Percentiles rank a stretch among this genome's conserved stretches.
phyloP scores from a whole-genome alignment of 2,888 invertebrate genomes.

The Rhagophthalmus giganteus region DNA sequence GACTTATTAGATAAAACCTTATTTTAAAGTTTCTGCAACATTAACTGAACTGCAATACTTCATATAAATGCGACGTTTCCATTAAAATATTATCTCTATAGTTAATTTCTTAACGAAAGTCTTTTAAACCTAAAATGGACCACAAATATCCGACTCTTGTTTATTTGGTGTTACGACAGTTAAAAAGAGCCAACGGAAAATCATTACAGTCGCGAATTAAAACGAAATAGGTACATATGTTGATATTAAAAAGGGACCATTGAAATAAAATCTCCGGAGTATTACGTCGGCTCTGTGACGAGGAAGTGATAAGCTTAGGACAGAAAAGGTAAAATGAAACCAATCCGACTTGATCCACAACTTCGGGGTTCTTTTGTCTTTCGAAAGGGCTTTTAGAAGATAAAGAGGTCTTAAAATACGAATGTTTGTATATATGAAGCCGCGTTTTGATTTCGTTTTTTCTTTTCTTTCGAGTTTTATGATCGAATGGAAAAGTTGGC shows the following conservation, averaged over 20 bases:
- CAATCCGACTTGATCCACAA: too few relatives aligned
- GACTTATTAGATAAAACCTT: constrained; percentile 53
- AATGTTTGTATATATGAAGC: too few relatives aligned
- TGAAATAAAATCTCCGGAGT: background rate
- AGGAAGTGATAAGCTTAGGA: too few relatives aligned
- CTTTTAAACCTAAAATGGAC: constrained; percentile 10
- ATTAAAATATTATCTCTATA: constrained; percentile 33
- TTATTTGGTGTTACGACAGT: constrained; percentile 43
- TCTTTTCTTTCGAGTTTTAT: too few relatives aligned
- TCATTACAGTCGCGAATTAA: constrained; percentile 17
- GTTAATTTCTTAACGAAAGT: constrained; percentile 4
- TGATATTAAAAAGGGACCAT: background rate
- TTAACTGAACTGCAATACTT: constrained; percentile 50
- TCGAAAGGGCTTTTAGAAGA: too few relatives aligned
- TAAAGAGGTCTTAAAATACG: too few relatives aligned
- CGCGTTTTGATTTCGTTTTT: too few relatives aligned
- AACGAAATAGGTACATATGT: background rate
- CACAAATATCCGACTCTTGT: constrained; percentile 45
- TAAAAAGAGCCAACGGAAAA: constrained; percentile 30
- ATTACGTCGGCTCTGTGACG: too few relatives aligned
- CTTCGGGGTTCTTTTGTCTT: too few relatives aligned
- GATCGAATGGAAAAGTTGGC: too few relatives aligned
- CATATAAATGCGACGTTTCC: constrained; percentile 50
- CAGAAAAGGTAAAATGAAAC: too few relatives aligned
- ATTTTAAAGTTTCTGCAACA: constrained; percentile 52